Evolutionary conservation across 2,113 vertebrate genomes (phyloP).

Genomic region (Panthera tigris): DNA sequence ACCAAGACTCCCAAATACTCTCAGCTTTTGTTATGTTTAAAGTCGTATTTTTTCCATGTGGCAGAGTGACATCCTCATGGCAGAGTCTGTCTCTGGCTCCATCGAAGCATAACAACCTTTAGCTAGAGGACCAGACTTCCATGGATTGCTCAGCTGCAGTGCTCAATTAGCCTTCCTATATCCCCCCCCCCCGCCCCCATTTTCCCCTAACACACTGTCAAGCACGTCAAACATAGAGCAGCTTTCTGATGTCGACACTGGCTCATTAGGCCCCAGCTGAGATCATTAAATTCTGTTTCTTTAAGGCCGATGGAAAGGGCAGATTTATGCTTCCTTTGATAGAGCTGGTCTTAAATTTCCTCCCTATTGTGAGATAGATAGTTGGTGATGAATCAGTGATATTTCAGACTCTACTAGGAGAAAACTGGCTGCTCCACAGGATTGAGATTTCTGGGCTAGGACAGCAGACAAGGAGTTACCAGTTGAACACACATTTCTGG

Average conservation of each 20-base stretch:
- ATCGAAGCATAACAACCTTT: conserved; percentile 61
- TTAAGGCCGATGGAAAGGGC: conserved; percentile 31
- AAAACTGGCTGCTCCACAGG: not conserved
- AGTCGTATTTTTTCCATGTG: not conserved
- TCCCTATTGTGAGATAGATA: conserved; percentile 46
- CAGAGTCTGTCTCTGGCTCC: conserved; percentile 48
- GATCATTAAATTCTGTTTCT: conserved; percentile 66
- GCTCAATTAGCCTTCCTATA: conserved; percentile 68
- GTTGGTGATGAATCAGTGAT: conserved; percentile 60
- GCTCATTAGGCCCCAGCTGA: conserved; percentile 65
- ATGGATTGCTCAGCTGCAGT: conserved; percentile 45
- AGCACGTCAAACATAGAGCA: conserved; percentile 63
- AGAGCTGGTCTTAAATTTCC: conserved; percentile 52
- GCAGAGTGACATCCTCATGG: conserved; percentile 42
- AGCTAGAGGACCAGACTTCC: conserved; percentile 32
- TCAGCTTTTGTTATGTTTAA: not conserved
- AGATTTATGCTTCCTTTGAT: conserved; percentile 67
- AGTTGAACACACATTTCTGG: not conserved
- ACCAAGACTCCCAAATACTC: not conserved
- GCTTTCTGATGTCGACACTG: conserved; percentile 65
- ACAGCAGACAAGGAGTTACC: not conserved
- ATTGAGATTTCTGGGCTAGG: conserved; percentile 31
- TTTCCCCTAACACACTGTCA: conserved; percentile 61
- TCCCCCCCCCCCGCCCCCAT: not conserved
- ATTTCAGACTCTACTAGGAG: conserved; percentile 50